These are phyloP conservation scores for Antedon mediterranea DNA, from an alignment of 53 echinoderm and acorn worm species.

Conservation along the genomic window DNA sequence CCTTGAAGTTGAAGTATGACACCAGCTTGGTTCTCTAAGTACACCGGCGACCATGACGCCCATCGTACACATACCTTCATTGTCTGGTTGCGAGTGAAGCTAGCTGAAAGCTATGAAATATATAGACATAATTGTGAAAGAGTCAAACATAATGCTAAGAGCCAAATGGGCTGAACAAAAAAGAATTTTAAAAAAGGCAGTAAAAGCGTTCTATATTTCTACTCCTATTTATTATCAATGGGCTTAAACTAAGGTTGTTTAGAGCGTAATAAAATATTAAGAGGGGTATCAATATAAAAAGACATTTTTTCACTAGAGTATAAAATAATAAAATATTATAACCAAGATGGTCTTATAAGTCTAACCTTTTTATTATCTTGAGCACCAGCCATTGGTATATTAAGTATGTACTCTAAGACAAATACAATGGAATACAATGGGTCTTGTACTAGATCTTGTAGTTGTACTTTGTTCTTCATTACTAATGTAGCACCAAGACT, in stretches of 20 bases:
- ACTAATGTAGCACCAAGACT: conserved; percentile 50
- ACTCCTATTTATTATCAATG: no score
- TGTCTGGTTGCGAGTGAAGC: conserved; percentile 59
- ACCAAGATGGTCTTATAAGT: no score
- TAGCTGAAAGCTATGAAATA: conserved; percentile 38
- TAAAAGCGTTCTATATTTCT: no score
- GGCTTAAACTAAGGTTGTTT: no score
- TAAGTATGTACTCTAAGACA: conserved; percentile 69
- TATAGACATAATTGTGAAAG: no score
- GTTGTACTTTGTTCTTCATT: conserved; percentile 58
- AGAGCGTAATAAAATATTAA: no score
- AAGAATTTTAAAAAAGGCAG: no score
- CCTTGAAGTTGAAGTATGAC: conserved; percentile 54
- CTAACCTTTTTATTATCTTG: conserved; percentile 81
- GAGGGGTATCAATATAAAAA: no score
- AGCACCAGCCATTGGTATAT: conserved; percentile 39
- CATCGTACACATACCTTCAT: conserved; percentile 59
- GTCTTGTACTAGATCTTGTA: conserved; percentile 51
- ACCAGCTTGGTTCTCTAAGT: conserved; percentile 30
- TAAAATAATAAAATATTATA: no score
- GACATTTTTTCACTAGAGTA: no score
- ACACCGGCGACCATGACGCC: conserved; percentile 68
- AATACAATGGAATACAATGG: conserved; percentile 57
- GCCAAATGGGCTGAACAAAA: no score
- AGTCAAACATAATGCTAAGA: no score